Evolutionary conservation across 1,140 invertebrate species (phyloP).

Genomic region (Drosophila hydei): DNA sequence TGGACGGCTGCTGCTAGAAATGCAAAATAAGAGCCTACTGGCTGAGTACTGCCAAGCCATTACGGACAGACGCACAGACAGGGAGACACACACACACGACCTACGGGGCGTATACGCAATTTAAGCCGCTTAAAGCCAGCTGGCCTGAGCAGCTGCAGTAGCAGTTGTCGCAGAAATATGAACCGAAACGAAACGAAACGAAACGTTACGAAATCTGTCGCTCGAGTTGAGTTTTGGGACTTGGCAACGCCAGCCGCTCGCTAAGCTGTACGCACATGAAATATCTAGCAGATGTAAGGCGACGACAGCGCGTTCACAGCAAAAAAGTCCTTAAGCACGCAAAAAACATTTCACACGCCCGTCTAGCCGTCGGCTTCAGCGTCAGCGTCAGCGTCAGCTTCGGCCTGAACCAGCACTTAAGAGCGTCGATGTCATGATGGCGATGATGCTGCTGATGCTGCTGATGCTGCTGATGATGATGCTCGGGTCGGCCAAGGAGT

Average conservation of each 20-base stretch:
- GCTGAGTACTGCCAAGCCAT: constrained; percentile 37
- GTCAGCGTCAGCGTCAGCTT: constrained; percentile 14
- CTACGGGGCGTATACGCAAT: constrained; percentile 67
- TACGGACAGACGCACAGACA: constrained; percentile 45
- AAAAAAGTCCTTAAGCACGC: constrained; percentile 76
- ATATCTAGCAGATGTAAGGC: constrained; percentile 34
- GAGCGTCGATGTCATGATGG: constrained; percentile 72
- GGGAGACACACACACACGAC: not conserved
- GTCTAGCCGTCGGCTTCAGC: not conserved
- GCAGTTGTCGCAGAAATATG: constrained; percentile 48
- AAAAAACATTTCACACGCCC: constrained; percentile 51
- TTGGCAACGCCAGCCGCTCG: constrained; percentile 51
- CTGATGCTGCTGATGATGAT: constrained; percentile 40
- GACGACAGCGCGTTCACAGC: constrained; percentile 11
- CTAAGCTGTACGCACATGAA: constrained; percentile 78
- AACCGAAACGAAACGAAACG: constrained; percentile 52
- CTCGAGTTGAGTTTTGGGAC: constrained; percentile 18
- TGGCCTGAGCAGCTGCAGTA: not conserved
- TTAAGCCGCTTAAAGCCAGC: constrained; percentile 74
- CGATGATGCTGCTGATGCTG: constrained; percentile 15
- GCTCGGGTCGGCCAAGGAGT: constrained; percentile 43
- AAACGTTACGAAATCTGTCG: constrained; percentile 56
- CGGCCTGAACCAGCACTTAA: constrained; percentile 66
- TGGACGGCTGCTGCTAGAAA: constrained; percentile 34
- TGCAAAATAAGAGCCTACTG: constrained; percentile 59